phyloP scores from a whole-genome alignment of 2,888 invertebrate species.

The Spilarctia lutea region DNA sequence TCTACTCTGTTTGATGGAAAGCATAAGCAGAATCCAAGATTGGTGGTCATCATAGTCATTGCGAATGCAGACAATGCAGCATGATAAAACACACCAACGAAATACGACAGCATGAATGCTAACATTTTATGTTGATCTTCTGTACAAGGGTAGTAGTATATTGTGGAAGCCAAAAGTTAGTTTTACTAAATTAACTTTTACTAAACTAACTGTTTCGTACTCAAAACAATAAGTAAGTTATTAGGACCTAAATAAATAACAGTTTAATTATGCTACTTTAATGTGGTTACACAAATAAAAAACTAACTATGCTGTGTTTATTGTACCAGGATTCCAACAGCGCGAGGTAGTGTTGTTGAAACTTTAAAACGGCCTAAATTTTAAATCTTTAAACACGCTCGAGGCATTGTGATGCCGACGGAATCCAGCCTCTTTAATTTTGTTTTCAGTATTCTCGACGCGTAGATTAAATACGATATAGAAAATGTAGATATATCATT shows the following conservation, averaged over 20 bases:
- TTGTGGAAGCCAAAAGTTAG: background rate
- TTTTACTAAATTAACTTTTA: no score
- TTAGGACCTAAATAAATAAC: background rate
- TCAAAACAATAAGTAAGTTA: background rate
- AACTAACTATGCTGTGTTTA: conserved; percentile 1
- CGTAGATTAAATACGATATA: conserved; percentile 48
- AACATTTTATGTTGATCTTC: no score
- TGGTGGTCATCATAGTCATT: no score
- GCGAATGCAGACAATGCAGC: no score
- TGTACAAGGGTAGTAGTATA: no score
- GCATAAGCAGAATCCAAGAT: no score
- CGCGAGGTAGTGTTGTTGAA: conserved; percentile 11
- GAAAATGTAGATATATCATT: conserved; percentile 1
- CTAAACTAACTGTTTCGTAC: no score
- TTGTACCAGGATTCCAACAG: conserved; percentile 9
- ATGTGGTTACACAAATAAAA: background rate
- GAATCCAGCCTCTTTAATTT: conserved; percentile 40
- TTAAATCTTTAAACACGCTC: conserved; percentile 29
- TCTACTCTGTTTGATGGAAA: no score
- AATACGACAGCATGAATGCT: no score
- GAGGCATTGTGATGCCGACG: conserved; percentile 10
- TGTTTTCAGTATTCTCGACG: conserved; percentile 53
- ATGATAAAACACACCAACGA: no score
- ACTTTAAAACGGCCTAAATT: conserved; percentile 25
- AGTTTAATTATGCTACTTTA: background rate